Percentiles rank a stretch among this genome's conserved stretches.
phyloP scores from a whole-genome alignment of 2,113 vertebrate genomes.

The Aix galericulata region DNA sequence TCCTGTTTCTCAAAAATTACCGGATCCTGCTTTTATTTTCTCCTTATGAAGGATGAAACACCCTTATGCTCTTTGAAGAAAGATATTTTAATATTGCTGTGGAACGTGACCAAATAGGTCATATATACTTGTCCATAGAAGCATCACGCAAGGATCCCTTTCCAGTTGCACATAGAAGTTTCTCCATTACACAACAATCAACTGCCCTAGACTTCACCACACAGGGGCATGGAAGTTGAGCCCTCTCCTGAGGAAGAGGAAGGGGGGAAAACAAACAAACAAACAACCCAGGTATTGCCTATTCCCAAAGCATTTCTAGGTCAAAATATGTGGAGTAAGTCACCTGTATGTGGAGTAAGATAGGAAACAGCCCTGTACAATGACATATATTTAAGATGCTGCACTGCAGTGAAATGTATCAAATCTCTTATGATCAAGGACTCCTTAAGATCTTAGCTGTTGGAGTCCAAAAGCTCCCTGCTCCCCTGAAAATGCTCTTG shows the following conservation, averaged over 20 bases:
- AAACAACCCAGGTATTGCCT: not conserved
- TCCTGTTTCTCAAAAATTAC: not conserved
- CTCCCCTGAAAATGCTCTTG: slow-evolving; percentile 37
- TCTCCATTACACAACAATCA: not conserved
- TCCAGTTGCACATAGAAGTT: not conserved
- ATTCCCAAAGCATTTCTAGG: not conserved
- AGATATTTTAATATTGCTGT: not conserved
- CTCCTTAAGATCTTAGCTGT: slow-evolving; percentile 2
- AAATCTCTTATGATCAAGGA: not conserved
- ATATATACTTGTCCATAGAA: not conserved
- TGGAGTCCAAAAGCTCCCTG: not conserved
- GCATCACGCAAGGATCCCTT: fast-evolving
- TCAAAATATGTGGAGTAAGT: not conserved
- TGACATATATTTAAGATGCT: not conserved
- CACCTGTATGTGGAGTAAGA: not conserved
- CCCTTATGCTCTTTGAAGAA: not conserved
- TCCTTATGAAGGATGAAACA: not conserved
- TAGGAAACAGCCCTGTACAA: not conserved
- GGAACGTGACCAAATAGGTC: not conserved
- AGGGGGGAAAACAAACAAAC: not conserved
- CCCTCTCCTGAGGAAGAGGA: not conserved
- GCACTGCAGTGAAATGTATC: not conserved
- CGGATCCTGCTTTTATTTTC: fast-evolving
- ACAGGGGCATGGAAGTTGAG: not conserved
- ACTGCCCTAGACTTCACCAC: not conserved